Conservation (phyloP, 2,113 vertebrate genomes). For the Circaetus gallicus region DNA sequence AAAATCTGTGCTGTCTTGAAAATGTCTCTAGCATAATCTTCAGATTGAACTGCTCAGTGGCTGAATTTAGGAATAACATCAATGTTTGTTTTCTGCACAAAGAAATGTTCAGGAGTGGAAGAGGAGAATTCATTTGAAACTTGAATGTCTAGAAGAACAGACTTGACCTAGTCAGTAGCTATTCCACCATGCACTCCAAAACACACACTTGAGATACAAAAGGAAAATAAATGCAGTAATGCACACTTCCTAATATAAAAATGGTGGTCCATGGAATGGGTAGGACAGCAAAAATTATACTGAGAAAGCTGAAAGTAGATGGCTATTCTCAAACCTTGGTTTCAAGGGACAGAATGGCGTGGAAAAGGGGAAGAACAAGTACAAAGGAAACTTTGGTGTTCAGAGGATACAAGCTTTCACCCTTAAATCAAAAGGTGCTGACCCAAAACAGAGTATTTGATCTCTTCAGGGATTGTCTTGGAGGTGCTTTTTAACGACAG, state of each 20-base stretch:
- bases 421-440: background rate
- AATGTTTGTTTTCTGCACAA: background rate
- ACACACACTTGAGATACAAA: background rate
- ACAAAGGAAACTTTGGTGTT: background rate
- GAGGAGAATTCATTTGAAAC: background rate
- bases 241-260: background rate
- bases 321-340: background rate
- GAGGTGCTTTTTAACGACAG: background rate
- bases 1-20: background rate
- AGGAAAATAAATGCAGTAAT: background rate
- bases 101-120: background rate
- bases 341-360: background rate
- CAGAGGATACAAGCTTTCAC: background rate
- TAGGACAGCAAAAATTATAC: background rate
- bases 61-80: background rate
- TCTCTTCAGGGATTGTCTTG: background rate
- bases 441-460: background rate
- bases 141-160: background rate
- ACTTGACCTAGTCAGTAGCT: background rate
- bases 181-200: background rate
- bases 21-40: background rate
- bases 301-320: background rate
- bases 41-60: background rate
- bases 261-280: background rate
- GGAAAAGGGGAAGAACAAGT: background rate